Percentiles rank a stretch among this genome's conserved stretches.
Conservation (phyloP, 2,888 invertebrate genomes). For the Pyralis farinalis region DNA sequence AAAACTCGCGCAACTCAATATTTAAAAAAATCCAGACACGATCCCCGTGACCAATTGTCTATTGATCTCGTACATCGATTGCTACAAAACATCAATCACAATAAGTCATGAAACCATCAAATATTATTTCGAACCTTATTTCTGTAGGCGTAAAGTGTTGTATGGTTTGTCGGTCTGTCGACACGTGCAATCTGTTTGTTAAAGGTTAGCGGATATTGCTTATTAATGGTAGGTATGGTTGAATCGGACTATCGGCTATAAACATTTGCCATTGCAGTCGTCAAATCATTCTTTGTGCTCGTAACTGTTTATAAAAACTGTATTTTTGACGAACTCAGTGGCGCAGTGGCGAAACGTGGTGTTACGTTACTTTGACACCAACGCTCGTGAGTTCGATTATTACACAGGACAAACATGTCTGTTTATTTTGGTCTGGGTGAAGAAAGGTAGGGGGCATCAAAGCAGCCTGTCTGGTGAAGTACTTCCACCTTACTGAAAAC, state of each 20-base stretch:
- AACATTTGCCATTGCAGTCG: constrained; percentile 38
- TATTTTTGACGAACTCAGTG: too few relatives aligned
- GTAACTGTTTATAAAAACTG: too few relatives aligned
- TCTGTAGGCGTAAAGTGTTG: constrained; percentile 15
- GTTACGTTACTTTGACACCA: too few relatives aligned
- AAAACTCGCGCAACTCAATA: neutral
- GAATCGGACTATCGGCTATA: constrained; percentile 59
- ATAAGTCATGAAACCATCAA: neutral
- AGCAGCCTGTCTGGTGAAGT: too few relatives aligned
- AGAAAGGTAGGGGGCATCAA: too few relatives aligned
- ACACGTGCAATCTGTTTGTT: constrained; percentile 61
- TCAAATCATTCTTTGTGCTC: too few relatives aligned
- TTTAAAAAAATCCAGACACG: constrained; percentile 22
- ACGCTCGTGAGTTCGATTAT: too few relatives aligned
- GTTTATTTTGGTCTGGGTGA: too few relatives aligned
- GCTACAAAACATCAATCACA: constrained; percentile 16
- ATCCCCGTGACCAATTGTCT: constrained; percentile 49
- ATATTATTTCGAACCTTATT: constrained; percentile 18
- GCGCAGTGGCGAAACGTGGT: too few relatives aligned
- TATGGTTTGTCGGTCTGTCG: constrained; percentile 19
- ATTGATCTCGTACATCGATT: constrained; percentile 64
- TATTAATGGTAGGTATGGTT: constrained; percentile 69
- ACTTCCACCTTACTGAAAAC: too few relatives aligned
- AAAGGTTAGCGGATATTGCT: constrained; percentile 72
- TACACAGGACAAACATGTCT: too few relatives aligned